Conservation (phyloP, 2,797 vertebrate genomes). For the Hippoglossus hippoglossus region DNA sequence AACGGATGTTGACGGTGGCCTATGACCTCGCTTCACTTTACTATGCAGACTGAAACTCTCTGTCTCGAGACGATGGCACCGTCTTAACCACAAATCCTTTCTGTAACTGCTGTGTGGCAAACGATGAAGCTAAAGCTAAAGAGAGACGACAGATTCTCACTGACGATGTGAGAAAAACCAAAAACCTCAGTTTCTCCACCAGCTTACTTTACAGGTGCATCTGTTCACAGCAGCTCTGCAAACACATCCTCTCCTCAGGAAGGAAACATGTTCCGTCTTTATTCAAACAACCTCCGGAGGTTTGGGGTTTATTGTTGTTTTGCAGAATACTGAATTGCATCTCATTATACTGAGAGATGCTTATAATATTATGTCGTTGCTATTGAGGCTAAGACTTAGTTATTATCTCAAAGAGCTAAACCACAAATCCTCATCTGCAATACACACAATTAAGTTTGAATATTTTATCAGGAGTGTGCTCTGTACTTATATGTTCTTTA, state of each 20-base stretch:
- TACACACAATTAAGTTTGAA: too few species aligned
- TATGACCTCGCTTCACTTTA: slow-evolving; percentile 21
- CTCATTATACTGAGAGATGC: background rate
- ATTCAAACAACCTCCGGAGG: too few species aligned
- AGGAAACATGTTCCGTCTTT: background rate
- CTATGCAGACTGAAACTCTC: slow-evolving; percentile 37
- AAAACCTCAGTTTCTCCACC: too few species aligned
- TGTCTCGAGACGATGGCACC: background rate
- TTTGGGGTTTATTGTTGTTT: too few species aligned
- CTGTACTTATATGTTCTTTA: background rate
- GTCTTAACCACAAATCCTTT: slow-evolving; percentile 44
- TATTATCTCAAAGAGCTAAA: too few species aligned
- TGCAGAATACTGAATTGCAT: background rate
- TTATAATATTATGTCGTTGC: too few species aligned
- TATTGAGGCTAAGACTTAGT: too few species aligned
- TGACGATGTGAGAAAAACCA: too few species aligned
- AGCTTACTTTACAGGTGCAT: too few species aligned
- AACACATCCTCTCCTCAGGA: too few species aligned
- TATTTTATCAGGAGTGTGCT: background rate
- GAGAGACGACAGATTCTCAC: background rate
- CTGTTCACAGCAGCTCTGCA: too few species aligned
- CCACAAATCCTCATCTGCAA: too few species aligned
- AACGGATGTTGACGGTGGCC: slow-evolving; percentile 22
- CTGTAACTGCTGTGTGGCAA: slow-evolving; percentile 2
- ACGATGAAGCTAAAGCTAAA: background rate